Percentiles rank a stretch among this genome's conserved stretches.
These are phyloP conservation scores for Ricordea florida DNA, from an alignment of 92 coral and sea anemone genomes.

Conservation along the genomic window DNA sequence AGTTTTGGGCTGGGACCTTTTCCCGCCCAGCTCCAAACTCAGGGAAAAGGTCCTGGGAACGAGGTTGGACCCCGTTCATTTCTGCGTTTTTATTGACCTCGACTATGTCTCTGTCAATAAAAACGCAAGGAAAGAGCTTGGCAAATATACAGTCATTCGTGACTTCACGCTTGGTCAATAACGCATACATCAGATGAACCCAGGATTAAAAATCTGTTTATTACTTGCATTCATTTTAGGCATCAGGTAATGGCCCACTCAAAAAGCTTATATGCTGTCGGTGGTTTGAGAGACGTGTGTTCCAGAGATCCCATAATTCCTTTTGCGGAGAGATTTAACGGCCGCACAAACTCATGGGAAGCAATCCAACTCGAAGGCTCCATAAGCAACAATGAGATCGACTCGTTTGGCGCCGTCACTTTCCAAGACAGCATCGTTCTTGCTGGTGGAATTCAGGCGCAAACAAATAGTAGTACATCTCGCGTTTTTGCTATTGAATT, in stretches of 20 bases:
- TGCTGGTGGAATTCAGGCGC: constrained; percentile 58
- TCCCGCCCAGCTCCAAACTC: too few relatives aligned
- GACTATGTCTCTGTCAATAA: too few relatives aligned
- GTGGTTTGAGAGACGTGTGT: constrained; percentile 82
- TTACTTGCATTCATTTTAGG: constrained; percentile 52
- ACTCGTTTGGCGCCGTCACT: constrained; percentile 67
- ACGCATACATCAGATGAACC: too few relatives aligned
- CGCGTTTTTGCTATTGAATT: constrained; percentile 54
- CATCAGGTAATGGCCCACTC: constrained; percentile 56
- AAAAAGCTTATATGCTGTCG: constrained; percentile 63
- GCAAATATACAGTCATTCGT: too few relatives aligned
- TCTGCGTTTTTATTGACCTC: too few relatives aligned
- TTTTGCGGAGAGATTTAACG: constrained; percentile 75
- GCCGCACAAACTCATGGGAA: constrained; percentile 77
- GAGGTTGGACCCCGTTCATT: too few relatives aligned
- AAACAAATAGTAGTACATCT: constrained; percentile 45
- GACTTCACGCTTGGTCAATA: too few relatives aligned
- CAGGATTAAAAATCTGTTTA: too few relatives aligned
- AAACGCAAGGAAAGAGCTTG: too few relatives aligned
- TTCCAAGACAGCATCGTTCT: constrained; percentile 52
- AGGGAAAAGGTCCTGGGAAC: too few relatives aligned
- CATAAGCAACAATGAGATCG: constrained; percentile 64
- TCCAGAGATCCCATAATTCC: constrained; percentile 64
- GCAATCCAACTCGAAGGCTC: constrained; percentile 18
- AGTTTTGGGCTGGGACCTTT: too few relatives aligned